Conservation (phyloP, 2,797 vertebrate species). For the Rhodeus uyekii region DNA sequence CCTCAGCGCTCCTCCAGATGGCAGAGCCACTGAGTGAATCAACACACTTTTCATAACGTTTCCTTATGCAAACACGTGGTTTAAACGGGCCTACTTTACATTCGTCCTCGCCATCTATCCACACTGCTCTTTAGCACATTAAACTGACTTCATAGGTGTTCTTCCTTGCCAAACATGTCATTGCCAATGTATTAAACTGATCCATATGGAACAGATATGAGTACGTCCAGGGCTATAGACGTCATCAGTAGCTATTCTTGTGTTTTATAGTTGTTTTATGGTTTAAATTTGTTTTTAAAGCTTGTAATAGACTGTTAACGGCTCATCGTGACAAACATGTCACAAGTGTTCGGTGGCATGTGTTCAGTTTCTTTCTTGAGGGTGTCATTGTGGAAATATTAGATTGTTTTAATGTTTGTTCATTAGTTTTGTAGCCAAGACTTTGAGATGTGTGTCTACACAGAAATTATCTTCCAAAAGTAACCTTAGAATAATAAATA, state of each 20-base stretch:
- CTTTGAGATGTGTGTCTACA: background rate
- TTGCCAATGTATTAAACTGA: background rate
- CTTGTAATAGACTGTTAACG: background rate
- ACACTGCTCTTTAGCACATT: background rate
- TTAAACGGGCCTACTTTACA: background rate
- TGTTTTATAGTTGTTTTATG: background rate
- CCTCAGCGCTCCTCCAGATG: constrained; percentile 42
- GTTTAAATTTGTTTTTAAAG: background rate
- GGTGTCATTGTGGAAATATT: background rate
- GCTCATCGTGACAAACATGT: background rate
- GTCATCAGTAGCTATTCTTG: background rate
- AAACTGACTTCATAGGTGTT: background rate
- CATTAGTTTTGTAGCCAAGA: background rate
- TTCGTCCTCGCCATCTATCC: background rate
- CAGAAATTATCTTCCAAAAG: background rate
- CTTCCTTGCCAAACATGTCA: background rate
- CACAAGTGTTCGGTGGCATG: background rate
- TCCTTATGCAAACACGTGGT: background rate
- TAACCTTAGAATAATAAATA: background rate
- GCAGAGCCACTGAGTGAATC: background rate
- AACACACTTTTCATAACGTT: background rate
- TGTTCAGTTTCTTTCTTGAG: background rate
- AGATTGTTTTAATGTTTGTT: background rate
- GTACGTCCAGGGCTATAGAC: background rate
- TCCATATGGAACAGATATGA: background rate